A percentile compares a stretch with the other conserved stretches of the same genome.
Evolutionary conservation across 2,113 vertebrate genomes (phyloP).

Genomic region (Corythoichthys intestinalis): DNA sequence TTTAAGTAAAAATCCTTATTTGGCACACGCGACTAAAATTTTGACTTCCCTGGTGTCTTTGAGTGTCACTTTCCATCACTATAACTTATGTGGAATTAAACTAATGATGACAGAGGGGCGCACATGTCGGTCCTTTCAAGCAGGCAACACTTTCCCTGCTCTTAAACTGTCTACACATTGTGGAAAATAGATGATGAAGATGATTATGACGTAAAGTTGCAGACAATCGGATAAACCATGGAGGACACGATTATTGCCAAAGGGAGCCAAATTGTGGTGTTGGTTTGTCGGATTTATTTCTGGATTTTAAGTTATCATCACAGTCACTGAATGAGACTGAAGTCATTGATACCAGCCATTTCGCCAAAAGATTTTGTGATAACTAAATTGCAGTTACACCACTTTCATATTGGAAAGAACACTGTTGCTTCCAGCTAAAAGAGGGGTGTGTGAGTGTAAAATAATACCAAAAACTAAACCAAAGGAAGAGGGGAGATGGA

Average conservation of each 20-base stretch:
- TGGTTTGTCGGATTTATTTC: neutral
- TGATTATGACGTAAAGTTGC: conserved; percentile 15
- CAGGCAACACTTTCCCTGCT: conserved; percentile 28
- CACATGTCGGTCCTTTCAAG: conserved; percentile 39
- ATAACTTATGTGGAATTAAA: conserved; percentile 41
- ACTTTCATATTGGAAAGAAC: conserved; percentile 19
- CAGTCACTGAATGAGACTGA: conserved; percentile 25
- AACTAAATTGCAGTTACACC: conserved; percentile 41
- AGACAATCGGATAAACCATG: conserved; percentile 15
- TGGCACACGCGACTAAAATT: neutral
- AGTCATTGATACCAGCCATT: conserved; percentile 10
- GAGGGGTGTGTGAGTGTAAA: conserved; percentile 66
- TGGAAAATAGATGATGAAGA: conserved; percentile 25
- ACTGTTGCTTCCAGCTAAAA: conserved; percentile 45
- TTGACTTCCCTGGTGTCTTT: conserved; percentile 60
- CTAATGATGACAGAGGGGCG: conserved; percentile 46
- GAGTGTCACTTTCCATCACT: conserved; percentile 51
- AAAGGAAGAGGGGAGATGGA: conserved; percentile 51
- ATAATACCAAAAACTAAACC: conserved; percentile 60
- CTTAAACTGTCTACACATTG: conserved; percentile 53
- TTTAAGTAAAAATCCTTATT: neutral
- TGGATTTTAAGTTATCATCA: conserved; percentile 4
- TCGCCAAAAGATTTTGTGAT: conserved; percentile 31
- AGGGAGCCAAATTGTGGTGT: neutral
- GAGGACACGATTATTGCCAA: conserved; percentile 2